Base-by-base conservation (phyloP, 2,113 vertebrate species). In the Paraplagusia blochii region DNA sequence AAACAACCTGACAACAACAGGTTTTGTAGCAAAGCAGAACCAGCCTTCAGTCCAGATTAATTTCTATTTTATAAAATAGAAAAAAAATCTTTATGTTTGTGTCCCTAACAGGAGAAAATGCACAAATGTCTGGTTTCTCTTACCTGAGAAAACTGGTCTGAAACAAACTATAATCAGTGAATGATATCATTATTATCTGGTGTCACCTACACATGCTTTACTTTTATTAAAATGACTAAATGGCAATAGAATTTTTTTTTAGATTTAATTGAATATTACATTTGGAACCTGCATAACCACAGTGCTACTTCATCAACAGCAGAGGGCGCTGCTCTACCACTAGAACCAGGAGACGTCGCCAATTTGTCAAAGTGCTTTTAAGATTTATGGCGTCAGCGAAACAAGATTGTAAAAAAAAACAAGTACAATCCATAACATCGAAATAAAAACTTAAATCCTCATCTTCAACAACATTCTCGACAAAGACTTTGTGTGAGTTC, bases 301-400 rank as follows among this genome's bases (percentile, higher is more conserved):
- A 12, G 9, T 14, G 22, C 3, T 2, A 29, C 6, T 42, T 38
- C 11, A 13, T 9, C 2, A 38, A 19, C 67, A 62, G 29, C 60
- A 72, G 68, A 53, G 35, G 56, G 59, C 16, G 36, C 49, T 29
- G 49, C 50, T 51, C 10, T 9, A 13, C 14, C 48, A 38, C 9
- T 3, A 8, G 29, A 58, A 22, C n/a, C 0, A 40, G 11, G 29
- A 34, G 66, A 63, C 51, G 50, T 7, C 0, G 45, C 7, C 1
- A 8, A 64, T 58, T 40, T 39, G 44, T 76, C 55, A 85, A 85
- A 85, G 82, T 77, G 84, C 82, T 4, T 66, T 1, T 12, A 39
- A 9, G 36, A 39, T 39, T 29, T 29, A 29, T 29, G 22, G 22
- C 22, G 22, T 29, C 22, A 6, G 22, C 3, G 22, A 29, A 29